A percentile compares a stretch with the other conserved stretches of the same genome.
Evolutionary conservation across 1,140 invertebrate species (phyloP).

Genomic region (Liolophura sinensis): DNA sequence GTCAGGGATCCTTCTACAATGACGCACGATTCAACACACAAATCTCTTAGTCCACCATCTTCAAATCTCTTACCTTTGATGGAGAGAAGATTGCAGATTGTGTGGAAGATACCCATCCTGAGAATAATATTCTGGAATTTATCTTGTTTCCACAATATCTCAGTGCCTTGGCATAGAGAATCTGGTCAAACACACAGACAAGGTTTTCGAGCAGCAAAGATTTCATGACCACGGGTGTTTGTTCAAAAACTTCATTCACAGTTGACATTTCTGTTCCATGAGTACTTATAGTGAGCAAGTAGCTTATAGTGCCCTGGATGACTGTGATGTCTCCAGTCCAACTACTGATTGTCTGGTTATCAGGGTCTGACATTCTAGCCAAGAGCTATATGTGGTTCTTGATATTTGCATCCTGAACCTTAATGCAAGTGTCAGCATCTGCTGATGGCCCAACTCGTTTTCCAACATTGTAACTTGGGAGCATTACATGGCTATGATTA

Average conservation of each 20-base stretch:
- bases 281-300: conserved; percentile 14
- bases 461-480: not conserved
- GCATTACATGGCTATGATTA: not conserved
- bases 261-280: conserved; percentile 12
- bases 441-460: conserved; percentile 4
- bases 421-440: not conserved
- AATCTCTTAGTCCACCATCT: conserved; percentile 27
- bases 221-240: not conserved
- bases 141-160: conserved; percentile 16
- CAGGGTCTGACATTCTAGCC: too few relatives aligned
- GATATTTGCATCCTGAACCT: not conserved
- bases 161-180: conserved; percentile 20
- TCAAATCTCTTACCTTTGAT: conserved; percentile 29
- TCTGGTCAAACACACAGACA: conserved; percentile 19
- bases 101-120: conserved; percentile 31
- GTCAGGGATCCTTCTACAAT: conserved; percentile 25
- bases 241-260: conserved; percentile 1
- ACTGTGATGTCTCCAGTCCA: conserved; percentile 10
- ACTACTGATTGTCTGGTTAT: not conserved
- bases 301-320: not conserved
- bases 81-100: conserved; percentile 19
- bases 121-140: conserved; percentile 15
- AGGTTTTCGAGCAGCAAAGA: conserved; percentile 3
- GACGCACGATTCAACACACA: conserved; percentile 29
- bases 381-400: not conserved